phyloP scores from a whole-genome alignment of 2,797 vertebrate species.

The Prunella strophiata region DNA sequence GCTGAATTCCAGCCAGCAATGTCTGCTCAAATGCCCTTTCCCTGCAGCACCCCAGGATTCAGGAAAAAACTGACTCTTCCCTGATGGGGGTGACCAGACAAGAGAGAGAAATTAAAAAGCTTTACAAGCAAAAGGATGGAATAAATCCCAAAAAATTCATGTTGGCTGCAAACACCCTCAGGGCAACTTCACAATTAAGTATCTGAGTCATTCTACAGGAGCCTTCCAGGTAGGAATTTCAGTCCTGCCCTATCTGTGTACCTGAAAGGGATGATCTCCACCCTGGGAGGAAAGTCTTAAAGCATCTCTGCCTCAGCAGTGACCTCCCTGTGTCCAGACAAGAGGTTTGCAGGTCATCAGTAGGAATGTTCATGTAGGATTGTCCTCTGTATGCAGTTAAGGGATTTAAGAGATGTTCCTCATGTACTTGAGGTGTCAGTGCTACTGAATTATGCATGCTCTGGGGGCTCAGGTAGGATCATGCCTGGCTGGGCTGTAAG shows the following conservation, averaged over 20 bases:
- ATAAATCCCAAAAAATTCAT: neutral
- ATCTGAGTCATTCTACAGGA: neutral
- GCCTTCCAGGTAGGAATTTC: neutral
- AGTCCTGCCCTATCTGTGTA: neutral
- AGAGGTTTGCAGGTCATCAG: neutral
- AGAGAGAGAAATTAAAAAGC: neutral
- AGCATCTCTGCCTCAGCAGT: neutral
- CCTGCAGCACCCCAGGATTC: neutral
- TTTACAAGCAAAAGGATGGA: neutral
- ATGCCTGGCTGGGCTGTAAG: neutral
- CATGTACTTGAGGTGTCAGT: neutral
- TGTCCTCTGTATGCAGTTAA: neutral
- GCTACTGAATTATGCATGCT: neutral
- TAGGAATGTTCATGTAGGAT: neutral
- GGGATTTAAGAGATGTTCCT: neutral
- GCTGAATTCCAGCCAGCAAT: neutral
- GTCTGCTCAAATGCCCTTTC: neutral
- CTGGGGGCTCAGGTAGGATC: neutral
- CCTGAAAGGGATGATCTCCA: neutral
- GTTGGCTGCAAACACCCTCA: neutral
- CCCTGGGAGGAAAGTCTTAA: neutral
- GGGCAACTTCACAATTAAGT: neutral
- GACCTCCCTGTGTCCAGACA: fast-evolving
- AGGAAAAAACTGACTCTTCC: neutral
- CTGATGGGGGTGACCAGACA: neutral